A percentile compares a stretch with the other conserved stretches of the same genome.
phyloP scores from a whole-genome alignment of 2,888 invertebrate species.

The Brachyptera risi region DNA sequence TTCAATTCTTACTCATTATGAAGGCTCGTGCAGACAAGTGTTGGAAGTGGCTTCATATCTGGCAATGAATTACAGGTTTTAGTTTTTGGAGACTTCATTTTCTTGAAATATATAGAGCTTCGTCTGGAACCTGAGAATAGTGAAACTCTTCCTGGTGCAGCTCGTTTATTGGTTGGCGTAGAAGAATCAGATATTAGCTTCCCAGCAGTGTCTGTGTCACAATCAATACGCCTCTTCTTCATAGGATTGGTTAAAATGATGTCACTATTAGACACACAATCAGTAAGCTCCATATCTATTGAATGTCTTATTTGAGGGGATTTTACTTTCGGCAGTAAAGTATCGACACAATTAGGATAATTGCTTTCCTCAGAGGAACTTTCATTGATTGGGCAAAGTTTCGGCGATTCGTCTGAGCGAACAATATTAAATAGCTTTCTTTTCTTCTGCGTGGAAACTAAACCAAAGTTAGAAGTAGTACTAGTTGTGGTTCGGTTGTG shows the following conservation, averaged over 20 bases:
- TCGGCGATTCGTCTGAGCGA: neutral
- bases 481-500: neutral
- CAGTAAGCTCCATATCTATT: conserved; percentile 4
- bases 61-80: neutral
- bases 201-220: too few relatives aligned
- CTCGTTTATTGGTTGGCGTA: too few relatives aligned
- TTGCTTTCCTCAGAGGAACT: neutral
- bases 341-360: neutral
- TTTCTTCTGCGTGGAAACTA: neutral
- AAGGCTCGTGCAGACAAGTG: conserved; percentile 28
- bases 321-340: neutral
- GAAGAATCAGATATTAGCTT: too few relatives aligned
- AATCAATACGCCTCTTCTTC: too few relatives aligned
- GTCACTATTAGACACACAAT: neutral
- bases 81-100: neutral
- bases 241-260: too few relatives aligned
- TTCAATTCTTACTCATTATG: conserved; percentile 23
- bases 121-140: neutral
- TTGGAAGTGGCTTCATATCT: neutral
- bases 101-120: neutral
- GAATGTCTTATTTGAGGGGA: neutral
- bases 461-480: neutral
- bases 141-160: neutral
- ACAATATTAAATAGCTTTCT: conserved; percentile 1
- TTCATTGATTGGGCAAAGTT: neutral